Evolutionary conservation across 2,888 invertebrate species (phyloP), one percentile per base, ranked within the genome.

Genomic region (Mesoligia furuncula): DNA sequence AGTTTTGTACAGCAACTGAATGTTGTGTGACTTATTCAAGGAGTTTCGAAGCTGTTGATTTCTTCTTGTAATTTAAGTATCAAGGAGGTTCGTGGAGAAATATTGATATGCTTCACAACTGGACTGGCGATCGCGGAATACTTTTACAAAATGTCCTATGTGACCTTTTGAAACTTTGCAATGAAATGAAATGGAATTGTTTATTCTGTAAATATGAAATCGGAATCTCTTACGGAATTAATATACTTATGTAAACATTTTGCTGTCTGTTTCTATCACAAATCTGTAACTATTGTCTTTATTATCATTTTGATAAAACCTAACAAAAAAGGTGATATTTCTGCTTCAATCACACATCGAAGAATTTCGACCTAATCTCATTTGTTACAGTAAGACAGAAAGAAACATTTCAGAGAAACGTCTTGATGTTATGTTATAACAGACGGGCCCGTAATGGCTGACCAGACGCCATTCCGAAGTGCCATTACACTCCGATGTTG

Each of bases 381-480:
- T 85, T 82, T 72, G 66, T 70, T 61, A 69, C 69, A 65, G 61
- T 68, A 74, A 68, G 59, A 68, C 66, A 66, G 57, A 57, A 72
- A 64, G 71, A 82, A 88, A 83, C 85, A 77, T 83, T 85, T 83
- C 79, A 61, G 71, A 70, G 77, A 81, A 80, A 85, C 80, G 84
- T 88, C 89, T 88, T 85, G 85, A 81, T 80, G 84, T 81, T 86
- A 83, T 80, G 83, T 82, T 86, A 90, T 86, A 86, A 81, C 81
- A 72, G 83, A 86, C 85, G 81, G 76, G 78, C 75, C 54, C 81
- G 75, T 87, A 87, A 90, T 85, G 85, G 85, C 80, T 86, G 87
- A 84, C 88, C 88, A 87, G 83, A 90, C 88, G 88, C 86, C 90
- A 84, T 89, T 89, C 81, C 77, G 70, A 77, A 80, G 73, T 78